A percentile compares a stretch with the other conserved stretches of the same genome.
These are phyloP conservation scores for Chaenogobius annularis DNA, from an alignment of 2,113 vertebrate genomes.

Conservation along the genomic window DNA sequence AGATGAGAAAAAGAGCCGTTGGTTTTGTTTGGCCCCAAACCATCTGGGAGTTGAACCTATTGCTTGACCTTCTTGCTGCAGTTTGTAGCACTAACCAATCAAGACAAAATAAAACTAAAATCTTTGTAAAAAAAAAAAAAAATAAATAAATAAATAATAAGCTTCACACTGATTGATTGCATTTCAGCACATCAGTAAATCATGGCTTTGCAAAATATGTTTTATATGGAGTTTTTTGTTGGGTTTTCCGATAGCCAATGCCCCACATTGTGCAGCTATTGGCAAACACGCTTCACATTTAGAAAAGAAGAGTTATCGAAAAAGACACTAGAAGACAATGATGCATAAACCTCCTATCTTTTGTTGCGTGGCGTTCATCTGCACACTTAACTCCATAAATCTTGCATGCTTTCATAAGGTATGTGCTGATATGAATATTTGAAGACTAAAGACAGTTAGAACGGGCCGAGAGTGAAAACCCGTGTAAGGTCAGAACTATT, in stretches of 20 bases:
- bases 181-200: too few species aligned
- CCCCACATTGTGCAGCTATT: too few species aligned
- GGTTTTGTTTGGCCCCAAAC: too few species aligned
- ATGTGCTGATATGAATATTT: conserved; percentile 3
- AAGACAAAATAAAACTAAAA: too few species aligned
- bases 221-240: not conserved
- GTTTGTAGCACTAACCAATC: not conserved
- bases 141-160: too few species aligned
- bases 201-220: too few species aligned
- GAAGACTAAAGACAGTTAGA: conserved; percentile 1
- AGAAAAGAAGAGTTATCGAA: not conserved
- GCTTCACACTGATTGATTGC: too few species aligned
- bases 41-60: too few species aligned
- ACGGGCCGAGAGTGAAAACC: conserved; percentile 4
- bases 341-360: not conserved
- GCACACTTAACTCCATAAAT: conserved; percentile 4
- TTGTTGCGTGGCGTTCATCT: not conserved
- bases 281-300: too few species aligned
- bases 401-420: conserved; percentile 7
- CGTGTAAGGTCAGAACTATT: conserved; percentile 7
- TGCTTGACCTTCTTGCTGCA: too few species aligned
- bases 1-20: too few species aligned
- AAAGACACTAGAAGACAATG: not conserved
- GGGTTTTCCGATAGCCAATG: not conserved
- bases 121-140: too few species aligned